A percentile compares a stretch with the other conserved stretches of the same genome.
Evolutionary conservation across 2,113 vertebrate species (phyloP).

Genomic region (Cichladusa arquata): DNA sequence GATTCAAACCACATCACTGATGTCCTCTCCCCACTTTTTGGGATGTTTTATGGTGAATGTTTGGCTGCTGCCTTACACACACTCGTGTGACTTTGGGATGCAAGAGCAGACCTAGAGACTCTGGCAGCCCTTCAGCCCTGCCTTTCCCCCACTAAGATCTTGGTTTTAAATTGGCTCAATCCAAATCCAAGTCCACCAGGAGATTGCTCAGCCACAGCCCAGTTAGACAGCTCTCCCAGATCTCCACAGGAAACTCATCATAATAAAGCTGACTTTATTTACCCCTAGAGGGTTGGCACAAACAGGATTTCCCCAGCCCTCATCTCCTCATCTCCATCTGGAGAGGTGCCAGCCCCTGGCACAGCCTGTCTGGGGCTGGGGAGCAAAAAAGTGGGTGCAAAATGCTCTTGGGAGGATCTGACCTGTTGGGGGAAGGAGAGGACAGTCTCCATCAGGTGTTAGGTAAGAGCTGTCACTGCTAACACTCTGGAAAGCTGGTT

Average conservation of each 20-base stretch:
- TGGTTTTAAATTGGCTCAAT: neutral
- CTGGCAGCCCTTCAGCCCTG: neutral
- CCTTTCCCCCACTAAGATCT: neutral
- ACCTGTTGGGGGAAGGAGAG: rapidly evolving
- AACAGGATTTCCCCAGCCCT: neutral
- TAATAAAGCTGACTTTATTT: neutral
- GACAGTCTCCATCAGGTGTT: neutral
- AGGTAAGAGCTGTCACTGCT: neutral
- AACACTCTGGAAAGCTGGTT: neutral
- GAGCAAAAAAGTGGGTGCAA: neutral
- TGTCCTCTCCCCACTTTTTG: neutral
- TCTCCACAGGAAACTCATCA: neutral
- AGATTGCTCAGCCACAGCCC: neutral
- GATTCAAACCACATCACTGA: neutral
- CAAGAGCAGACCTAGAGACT: neutral
- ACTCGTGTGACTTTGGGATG: neutral
- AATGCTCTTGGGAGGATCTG: neutral
- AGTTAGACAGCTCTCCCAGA: neutral
- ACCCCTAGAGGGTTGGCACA: neutral
- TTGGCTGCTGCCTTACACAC: neutral
- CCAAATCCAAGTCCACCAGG: neutral
- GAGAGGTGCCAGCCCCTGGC: neutral
- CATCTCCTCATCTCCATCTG: neutral
- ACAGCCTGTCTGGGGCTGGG: neutral
- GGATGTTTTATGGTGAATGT: rapidly evolving